Conservation (phyloP, 2,888 invertebrate species). For the Camptogramma bilineatum region DNA sequence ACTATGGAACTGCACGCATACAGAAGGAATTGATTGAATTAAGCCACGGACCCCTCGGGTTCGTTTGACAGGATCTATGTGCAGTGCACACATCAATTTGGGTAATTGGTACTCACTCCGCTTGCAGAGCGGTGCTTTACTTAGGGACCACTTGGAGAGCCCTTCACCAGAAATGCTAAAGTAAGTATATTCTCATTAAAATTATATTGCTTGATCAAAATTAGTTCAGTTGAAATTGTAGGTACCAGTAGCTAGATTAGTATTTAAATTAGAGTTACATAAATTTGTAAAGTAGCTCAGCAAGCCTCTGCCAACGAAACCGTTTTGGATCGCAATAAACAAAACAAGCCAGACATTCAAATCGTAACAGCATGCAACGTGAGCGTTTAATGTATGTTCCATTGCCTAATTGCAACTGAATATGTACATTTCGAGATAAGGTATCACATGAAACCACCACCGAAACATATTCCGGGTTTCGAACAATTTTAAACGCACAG, state of each 20-base stretch:
- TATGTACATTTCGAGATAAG: conserved; percentile 39
- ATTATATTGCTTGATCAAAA: conserved; percentile 6
- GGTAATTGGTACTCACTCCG: conserved; percentile 68
- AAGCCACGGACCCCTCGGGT: conserved; percentile 68
- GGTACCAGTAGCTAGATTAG: conserved; percentile 8
- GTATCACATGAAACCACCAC: conserved; percentile 49
- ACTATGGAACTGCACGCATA: conserved; percentile 41
- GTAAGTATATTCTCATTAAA: not conserved
- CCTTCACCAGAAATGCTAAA: conserved; percentile 6
- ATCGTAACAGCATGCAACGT: conserved; percentile 45
- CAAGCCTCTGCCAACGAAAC: conserved; percentile 50
- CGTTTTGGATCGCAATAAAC: conserved; percentile 56
- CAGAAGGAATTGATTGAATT: conserved; percentile 73
- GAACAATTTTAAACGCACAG: conserved; percentile 16
- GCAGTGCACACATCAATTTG: conserved; percentile 80
- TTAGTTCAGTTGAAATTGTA: not conserved
- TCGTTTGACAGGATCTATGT: conserved; percentile 72
- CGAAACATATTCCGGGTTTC: conserved; percentile 67
- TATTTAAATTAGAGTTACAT: conserved; percentile 40
- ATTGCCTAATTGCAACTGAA: conserved; percentile 33
- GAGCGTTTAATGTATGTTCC: conserved; percentile 46
- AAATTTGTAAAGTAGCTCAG: conserved; percentile 44
- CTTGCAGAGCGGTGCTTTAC: conserved; percentile 27
- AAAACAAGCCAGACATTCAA: conserved; percentile 40
- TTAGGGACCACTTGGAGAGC: conserved; percentile 6